A percentile compares a stretch with the other conserved stretches of the same genome.
These are phyloP conservation scores for Eueides isabella DNA, from an alignment of 1,140 invertebrate species.

Conservation along the genomic window DNA sequence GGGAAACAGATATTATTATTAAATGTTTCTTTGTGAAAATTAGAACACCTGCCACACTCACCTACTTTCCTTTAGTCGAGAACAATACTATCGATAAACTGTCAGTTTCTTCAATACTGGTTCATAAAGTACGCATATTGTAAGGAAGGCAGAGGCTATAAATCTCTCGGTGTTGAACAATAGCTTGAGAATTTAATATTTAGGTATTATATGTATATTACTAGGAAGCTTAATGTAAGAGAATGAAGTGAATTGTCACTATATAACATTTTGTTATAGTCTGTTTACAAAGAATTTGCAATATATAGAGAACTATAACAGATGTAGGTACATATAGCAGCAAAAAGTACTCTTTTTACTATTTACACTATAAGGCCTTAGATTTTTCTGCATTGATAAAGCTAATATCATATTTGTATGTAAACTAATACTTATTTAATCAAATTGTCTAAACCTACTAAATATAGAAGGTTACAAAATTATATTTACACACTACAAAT, in stretches of 20 bases:
- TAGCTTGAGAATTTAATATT: conserved; percentile 6
- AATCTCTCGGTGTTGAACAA: conserved; percentile 5
- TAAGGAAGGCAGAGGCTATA: conserved; percentile 3
- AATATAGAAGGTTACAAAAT: no score
- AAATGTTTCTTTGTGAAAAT: background rate
- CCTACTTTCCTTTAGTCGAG: conserved; percentile 14
- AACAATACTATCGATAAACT: conserved; percentile 24
- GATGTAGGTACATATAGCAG: no score
- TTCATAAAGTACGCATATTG: conserved; percentile 18
- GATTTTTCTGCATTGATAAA: no score
- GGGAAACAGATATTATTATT: background rate
- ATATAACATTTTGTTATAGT: background rate
- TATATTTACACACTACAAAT: no score
- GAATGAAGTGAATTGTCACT: background rate
- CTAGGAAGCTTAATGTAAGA: background rate
- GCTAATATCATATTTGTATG: no score
- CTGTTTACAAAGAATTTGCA: no score
- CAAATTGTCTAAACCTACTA: no score
- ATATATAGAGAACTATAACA: no score
- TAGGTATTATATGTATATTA: conserved; percentile 8
- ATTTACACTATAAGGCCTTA: no score
- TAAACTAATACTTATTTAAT: no score
- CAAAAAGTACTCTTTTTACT: no score
- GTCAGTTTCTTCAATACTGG: conserved; percentile 17
- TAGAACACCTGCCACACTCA: conserved; percentile 11